Conservation (phyloP, 2,797 vertebrate genomes). For the Triplophysa bombifrons region DNA sequence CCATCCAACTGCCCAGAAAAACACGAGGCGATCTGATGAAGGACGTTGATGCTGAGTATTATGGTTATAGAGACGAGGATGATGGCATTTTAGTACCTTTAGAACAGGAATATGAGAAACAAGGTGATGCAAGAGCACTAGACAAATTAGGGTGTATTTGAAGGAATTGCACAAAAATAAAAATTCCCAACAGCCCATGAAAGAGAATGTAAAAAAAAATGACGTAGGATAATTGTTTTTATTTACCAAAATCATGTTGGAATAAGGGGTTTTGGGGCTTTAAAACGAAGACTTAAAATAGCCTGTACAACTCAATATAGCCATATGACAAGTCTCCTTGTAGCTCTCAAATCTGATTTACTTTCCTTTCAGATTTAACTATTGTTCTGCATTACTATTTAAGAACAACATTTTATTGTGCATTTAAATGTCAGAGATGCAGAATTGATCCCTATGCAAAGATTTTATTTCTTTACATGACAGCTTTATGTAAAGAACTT, state of each 20-base stretch:
- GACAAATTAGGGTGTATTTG: background rate
- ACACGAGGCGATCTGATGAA: conserved; percentile 96
- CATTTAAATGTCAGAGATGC: no score
- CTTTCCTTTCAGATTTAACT: background rate
- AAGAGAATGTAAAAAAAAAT: no score
- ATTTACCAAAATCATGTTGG: no score
- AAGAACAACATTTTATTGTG: background rate
- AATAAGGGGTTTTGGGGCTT: no score
- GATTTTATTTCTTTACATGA: no score
- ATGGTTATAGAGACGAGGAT: conserved; percentile 94
- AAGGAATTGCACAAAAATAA: no score
- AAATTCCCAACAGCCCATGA: no score
- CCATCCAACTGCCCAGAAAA: conserved; percentile 87
- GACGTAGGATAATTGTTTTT: no score
- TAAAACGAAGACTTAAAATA: no score
- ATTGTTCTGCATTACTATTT: background rate
- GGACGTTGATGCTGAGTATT: conserved; percentile 94
- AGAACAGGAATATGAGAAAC: conserved; percentile 88
- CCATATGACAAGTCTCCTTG: background rate
- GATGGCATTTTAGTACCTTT: conserved; percentile 91
- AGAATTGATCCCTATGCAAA: no score
- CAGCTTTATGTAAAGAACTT: no score
- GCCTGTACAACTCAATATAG: background rate
- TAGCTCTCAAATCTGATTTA: no score
- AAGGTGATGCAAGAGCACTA: conserved; percentile 69